Percentiles rank a stretch among this genome's conserved stretches.
These are phyloP conservation scores for Amphiprion clarkii DNA, from an alignment of 2,797 vertebrate species.

Conservation along the genomic window DNA sequence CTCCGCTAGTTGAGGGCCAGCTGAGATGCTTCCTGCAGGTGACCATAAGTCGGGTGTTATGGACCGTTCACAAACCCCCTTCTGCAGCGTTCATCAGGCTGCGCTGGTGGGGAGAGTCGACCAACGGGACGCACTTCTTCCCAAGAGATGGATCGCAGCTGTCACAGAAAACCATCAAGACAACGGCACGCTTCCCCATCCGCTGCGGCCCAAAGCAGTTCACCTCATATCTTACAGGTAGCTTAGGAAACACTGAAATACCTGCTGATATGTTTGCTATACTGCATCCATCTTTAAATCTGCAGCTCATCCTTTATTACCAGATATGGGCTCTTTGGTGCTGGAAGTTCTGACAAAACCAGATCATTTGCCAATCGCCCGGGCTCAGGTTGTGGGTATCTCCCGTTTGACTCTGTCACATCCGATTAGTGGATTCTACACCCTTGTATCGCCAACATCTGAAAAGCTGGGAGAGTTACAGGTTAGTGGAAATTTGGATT, in stretches of 20 bases:
- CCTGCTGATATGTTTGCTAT: neutral
- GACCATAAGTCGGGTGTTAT: conserved; percentile 87
- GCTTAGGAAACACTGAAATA: neutral
- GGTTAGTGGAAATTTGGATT: conserved; percentile 77
- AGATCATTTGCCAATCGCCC: conserved; percentile 90
- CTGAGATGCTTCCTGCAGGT: conserved; percentile 92
- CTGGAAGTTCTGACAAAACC: conserved; percentile 91
- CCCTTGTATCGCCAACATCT: conserved; percentile 90
- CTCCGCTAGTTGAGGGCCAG: conserved; percentile 94
- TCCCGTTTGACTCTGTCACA: conserved; percentile 89
- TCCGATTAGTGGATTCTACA: conserved; percentile 90
- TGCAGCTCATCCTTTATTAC: conserved; percentile 24
- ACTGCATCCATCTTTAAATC: neutral
- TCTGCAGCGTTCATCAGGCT: conserved; percentile 85
- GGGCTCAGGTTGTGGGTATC: conserved; percentile 87
- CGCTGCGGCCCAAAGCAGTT: conserved; percentile 95
- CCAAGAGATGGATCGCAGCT: conserved; percentile 85
- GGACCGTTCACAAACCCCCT: conserved; percentile 88
- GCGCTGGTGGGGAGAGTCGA: conserved; percentile 96
- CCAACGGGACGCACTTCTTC: conserved; percentile 89
- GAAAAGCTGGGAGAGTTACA: conserved; percentile 95
- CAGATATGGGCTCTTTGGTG: conserved; percentile 95
- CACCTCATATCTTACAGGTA: conserved; percentile 94
- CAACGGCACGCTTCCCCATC: conserved; percentile 89
- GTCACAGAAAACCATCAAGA: conserved; percentile 86